Conservation (phyloP, 64 coral and sea anemone species). For the Acropora yongei region DNA sequence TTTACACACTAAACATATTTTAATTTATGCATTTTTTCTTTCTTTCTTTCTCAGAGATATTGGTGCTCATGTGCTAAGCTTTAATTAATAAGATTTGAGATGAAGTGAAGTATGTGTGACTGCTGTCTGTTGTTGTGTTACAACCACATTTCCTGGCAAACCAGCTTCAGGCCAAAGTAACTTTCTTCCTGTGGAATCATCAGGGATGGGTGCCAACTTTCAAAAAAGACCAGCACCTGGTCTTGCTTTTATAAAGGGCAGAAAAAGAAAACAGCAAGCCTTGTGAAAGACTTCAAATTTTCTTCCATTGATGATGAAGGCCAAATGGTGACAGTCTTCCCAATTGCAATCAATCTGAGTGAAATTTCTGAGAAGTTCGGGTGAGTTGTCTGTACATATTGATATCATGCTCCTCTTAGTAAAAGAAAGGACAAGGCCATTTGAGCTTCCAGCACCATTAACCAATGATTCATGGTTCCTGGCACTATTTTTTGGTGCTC, state of each 20-base stretch:
- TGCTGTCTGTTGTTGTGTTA: too few relatives aligned
- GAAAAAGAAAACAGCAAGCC: not conserved
- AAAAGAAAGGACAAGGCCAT: too few relatives aligned
- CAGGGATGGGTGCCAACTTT: not conserved
- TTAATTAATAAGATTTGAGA: too few relatives aligned
- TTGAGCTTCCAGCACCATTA: too few relatives aligned
- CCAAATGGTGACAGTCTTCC: conserved; percentile 6
- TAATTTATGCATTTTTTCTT: too few relatives aligned
- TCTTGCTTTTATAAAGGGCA: not conserved
- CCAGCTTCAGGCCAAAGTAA: not conserved
- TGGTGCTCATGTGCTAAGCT: too few relatives aligned
- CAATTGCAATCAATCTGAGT: conserved; percentile 40
- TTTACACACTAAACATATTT: too few relatives aligned
- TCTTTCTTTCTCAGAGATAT: too few relatives aligned
- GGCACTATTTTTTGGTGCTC: too few relatives aligned
- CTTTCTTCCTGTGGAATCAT: not conserved
- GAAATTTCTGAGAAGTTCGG: conserved; percentile 20
- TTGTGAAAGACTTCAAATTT: conserved; percentile 11
- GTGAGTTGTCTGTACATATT: conserved; percentile 1
- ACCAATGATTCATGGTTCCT: too few relatives aligned
- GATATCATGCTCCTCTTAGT: too few relatives aligned
- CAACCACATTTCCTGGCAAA: not conserved
- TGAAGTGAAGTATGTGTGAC: too few relatives aligned
- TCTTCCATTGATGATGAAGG: not conserved
- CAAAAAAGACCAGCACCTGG: conserved; percentile 21